Percentiles rank a stretch among this genome's conserved stretches.
Evolutionary conservation across 2,888 invertebrate species (phyloP).

Genomic region (Geophilus truncorum): DNA sequence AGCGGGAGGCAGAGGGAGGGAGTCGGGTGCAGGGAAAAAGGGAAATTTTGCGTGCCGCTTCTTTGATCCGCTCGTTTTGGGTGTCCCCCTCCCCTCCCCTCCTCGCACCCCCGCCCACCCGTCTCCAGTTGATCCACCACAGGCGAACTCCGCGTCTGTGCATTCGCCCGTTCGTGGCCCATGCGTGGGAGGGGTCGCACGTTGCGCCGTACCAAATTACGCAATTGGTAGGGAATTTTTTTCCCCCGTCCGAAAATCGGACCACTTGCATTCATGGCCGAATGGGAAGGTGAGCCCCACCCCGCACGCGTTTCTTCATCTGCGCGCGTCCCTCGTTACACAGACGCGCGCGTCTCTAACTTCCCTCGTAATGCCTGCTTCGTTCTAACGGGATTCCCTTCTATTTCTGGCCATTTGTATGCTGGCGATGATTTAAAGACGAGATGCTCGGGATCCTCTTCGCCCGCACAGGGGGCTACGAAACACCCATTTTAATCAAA

Average conservation of each 20-base stretch:
- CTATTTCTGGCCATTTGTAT: slow-evolving; percentile 31
- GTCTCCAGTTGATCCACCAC: slow-evolving; percentile 20
- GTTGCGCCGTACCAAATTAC: slow-evolving; percentile 14
- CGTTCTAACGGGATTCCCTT: not conserved
- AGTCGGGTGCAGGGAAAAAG: not conserved
- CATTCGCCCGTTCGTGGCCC: slow-evolving; percentile 7
- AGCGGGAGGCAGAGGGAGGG: not conserved
- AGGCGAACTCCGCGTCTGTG: not conserved
- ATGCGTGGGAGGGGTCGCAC: not conserved
- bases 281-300: slow-evolving; percentile 24
- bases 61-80: slow-evolving; percentile 12
- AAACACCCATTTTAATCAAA: slow-evolving; percentile 20
- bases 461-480: slow-evolving; percentile 13
- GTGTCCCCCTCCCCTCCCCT: not conserved
- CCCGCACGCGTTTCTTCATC: slow-evolving; percentile 14
- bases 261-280: slow-evolving; percentile 29
- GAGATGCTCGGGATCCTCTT: slow-evolving; percentile 20
- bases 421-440: slow-evolving; percentile 31
- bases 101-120: not conserved
- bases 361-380: not conserved
- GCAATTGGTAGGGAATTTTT: slow-evolving; percentile 8
- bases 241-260: slow-evolving; percentile 18
- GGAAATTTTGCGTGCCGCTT: not conserved
- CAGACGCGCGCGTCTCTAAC: not conserved
- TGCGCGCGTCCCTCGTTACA: slow-evolving; percentile 17